Evolutionary conservation across 2,797 vertebrate species (phyloP).

Genomic region (Intellagama lesueurii): DNA sequence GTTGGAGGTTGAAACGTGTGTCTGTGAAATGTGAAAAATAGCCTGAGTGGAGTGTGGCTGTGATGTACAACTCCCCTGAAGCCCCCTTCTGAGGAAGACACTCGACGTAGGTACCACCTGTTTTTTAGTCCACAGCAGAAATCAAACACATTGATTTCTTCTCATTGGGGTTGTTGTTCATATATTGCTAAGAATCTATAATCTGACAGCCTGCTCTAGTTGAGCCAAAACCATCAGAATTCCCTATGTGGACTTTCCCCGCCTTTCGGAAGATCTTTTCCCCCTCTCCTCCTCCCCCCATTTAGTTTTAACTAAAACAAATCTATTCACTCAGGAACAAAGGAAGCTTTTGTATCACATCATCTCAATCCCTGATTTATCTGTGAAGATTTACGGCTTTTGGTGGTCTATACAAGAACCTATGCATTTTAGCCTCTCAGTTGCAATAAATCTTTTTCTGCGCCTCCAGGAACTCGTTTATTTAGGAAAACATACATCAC

Average conservation of each 20-base stretch:
- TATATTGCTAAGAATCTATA: constrained; percentile 44
- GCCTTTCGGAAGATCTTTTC: constrained; percentile 27
- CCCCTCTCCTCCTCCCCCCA: constrained; percentile 62
- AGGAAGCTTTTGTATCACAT: constrained; percentile 70
- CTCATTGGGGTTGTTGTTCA: constrained; percentile 21
- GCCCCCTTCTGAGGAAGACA: constrained; percentile 38
- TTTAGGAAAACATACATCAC: constrained; percentile 56
- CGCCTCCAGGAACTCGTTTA: constrained; percentile 56
- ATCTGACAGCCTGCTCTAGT: constrained; percentile 43
- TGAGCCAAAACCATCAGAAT: constrained; percentile 49
- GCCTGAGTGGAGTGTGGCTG: constrained; percentile 47
- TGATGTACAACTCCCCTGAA: constrained; percentile 40
- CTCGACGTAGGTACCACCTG: constrained; percentile 45
- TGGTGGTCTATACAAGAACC: constrained; percentile 59
- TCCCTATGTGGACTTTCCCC: constrained; percentile 41
- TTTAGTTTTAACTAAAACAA: constrained; percentile 71
- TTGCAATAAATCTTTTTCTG: constrained; percentile 51
- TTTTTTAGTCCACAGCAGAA: constrained; percentile 61
- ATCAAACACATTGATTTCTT: constrained; percentile 51
- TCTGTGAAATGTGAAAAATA: constrained; percentile 57
- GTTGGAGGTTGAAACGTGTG: constrained; percentile 57
- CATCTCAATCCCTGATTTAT: constrained; percentile 57
- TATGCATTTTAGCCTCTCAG: constrained; percentile 60
- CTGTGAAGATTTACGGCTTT: constrained; percentile 63
- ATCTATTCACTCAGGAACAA: constrained; percentile 67